Evolutionary conservation across 1,140 invertebrate species (phyloP).

Genomic region (Latrodectus geometricus): DNA sequence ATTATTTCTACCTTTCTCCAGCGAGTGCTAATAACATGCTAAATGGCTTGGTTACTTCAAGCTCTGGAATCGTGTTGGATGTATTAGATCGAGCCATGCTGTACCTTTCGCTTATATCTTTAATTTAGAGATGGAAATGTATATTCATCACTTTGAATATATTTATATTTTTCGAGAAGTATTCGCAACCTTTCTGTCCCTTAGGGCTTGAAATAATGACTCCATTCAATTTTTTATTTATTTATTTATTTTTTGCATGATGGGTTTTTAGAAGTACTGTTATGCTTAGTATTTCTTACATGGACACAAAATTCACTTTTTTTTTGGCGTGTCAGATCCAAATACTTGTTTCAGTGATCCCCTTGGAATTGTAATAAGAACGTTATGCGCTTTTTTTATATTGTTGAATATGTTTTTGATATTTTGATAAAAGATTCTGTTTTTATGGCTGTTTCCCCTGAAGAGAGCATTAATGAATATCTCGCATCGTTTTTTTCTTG

Average conservation of each 20-base stretch:
- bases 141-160: conserved; percentile 27
- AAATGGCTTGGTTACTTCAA: conserved; percentile 43
- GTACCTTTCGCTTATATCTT: conserved; percentile 33
- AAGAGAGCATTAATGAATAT: too few relatives aligned
- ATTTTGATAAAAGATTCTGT: too few relatives aligned
- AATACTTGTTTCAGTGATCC: too few relatives aligned
- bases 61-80: not conserved
- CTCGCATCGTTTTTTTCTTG: too few relatives aligned
- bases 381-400: too few relatives aligned
- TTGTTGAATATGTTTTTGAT: too few relatives aligned
- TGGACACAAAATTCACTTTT: too few relatives aligned
- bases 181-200: conserved; percentile 19
- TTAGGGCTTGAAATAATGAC: conserved; percentile 55
- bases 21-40: conserved; percentile 46
- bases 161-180: conserved; percentile 42
- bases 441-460: too few relatives aligned
- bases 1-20: not conserved
- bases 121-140: conserved; percentile 34
- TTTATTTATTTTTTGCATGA: conserved; percentile 11
- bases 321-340: too few relatives aligned
- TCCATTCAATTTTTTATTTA: conserved; percentile 35
- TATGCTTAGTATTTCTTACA: not conserved
- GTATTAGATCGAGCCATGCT: not conserved
- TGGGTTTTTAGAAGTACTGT: not conserved
- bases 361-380: too few relatives aligned